Conservation (phyloP, 2,113 vertebrate species). For the Labeo catla region DNA sequence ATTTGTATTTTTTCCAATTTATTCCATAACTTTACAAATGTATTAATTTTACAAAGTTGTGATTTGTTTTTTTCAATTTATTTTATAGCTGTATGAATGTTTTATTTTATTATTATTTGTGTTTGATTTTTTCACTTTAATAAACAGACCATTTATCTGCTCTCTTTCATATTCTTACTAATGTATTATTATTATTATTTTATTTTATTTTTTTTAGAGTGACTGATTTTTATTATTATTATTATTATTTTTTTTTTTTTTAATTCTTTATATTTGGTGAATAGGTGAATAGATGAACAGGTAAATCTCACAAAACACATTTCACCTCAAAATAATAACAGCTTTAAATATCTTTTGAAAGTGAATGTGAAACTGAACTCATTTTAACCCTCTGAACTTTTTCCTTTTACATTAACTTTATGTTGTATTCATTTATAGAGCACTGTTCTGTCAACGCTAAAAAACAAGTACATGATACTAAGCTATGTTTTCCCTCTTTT, state of each 20-base stretch:
- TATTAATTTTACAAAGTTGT: neutral
- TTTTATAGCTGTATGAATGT: too few relatives aligned
- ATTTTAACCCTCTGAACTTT: neutral
- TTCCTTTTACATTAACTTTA: neutral
- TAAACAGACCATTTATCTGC: neutral
- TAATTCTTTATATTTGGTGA: too few relatives aligned
- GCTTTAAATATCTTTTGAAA: too few relatives aligned
- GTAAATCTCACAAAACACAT: too few relatives aligned
- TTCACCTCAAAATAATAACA: too few relatives aligned
- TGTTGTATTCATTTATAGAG: neutral
- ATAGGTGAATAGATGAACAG: too few relatives aligned
- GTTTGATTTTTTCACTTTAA: neutral
- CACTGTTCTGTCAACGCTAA: neutral
- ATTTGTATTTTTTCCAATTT: too few relatives aligned
- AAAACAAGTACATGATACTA: neutral
- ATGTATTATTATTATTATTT: too few relatives aligned
- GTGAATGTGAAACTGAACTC: neutral
- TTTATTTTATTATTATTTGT: too few relatives aligned
- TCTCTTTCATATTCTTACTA: too few relatives aligned
- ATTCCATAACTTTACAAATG: neutral
- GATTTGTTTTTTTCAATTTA: too few relatives aligned
- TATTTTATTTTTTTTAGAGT: neutral
- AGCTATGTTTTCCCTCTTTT: neutral
- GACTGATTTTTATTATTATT: too few relatives aligned
- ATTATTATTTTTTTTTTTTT: neutral